Evolutionary conservation across 2,888 invertebrate genomes (phyloP), one percentile per base, ranked within the genome.

Genomic region (Acleris emargana): DNA sequence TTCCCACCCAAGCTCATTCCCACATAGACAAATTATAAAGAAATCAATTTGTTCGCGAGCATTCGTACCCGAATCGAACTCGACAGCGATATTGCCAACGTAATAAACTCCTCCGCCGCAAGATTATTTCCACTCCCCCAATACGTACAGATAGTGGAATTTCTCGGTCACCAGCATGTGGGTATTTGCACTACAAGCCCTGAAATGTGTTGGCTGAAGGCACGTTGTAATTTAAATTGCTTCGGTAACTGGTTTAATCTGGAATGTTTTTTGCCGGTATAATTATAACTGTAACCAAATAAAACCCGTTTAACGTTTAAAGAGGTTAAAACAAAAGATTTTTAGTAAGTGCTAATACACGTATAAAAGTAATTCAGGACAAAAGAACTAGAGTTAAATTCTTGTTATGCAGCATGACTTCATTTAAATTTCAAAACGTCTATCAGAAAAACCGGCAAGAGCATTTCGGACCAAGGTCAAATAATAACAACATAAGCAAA

Each of bases 81-180:
- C 71, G 73, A 18, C 64, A 73, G 59, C 79, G 78, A 81, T 88
- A 87, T 86, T 87, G 85, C 81, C 77, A 84, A 83, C 81, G 81
- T 84, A 86, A 87, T 87, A 87, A 87, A 84, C 83, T 77, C 78
- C 76, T 80, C 71, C 72, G 76, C 72, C 73, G 69, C 76, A 68
- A 76, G 80, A 82, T 84, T 83, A 84, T 81, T 86, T 86, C 79
- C 84, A 82, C 82, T 84, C 75, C 76, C 80, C 74, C 82, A 77
- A 80, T 82, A 83, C 78, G 74, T 73, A 73, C 53, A 43, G 59
- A 60, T 60, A 66, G 60, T 55, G 55, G 61, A 57, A 58, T 58
- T 66, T 66, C 66, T 60, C 57, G 61, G 66, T 57, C 57, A 66
- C 57, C 17, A 66, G 38, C 57, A 61, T 61, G 60, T 60, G 61